Evolutionary conservation across 2,113 vertebrate species (phyloP).

Genomic region (Arvicanthis niloticus): DNA sequence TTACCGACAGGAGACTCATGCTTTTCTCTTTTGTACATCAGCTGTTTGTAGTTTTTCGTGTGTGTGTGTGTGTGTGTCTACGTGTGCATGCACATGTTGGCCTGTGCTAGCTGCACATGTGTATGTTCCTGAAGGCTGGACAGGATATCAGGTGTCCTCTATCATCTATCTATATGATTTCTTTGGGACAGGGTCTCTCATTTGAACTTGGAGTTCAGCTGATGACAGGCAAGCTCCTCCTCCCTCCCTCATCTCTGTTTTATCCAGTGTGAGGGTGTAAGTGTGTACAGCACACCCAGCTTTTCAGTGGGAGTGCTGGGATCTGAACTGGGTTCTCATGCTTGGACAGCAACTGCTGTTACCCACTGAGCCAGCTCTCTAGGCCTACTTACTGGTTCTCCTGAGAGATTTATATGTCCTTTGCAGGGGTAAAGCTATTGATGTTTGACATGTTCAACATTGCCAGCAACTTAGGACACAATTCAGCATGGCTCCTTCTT

Average conservation of each 20-base stretch:
- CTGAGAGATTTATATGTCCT: neutral
- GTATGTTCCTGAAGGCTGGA: neutral
- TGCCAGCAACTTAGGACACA: neutral
- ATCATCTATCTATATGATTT: neutral
- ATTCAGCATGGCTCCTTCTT: neutral
- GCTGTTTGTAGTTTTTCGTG: neutral
- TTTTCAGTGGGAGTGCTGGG: neutral
- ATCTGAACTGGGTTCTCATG: neutral
- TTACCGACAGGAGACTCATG: conserved; percentile 21
- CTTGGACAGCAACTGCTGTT: neutral
- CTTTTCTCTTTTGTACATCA: neutral
- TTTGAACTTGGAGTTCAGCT: neutral
- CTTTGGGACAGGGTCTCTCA: neutral
- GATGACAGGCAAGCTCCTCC: neutral
- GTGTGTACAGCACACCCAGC: neutral
- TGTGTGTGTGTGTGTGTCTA: neutral
- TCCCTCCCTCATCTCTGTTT: neutral
- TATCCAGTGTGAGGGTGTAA: no score
- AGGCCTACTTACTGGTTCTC: neutral
- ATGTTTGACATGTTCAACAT: neutral
- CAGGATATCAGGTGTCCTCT: neutral
- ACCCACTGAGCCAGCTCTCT: neutral
- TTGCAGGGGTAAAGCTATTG: conserved; percentile 33
- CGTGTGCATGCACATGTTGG: no score
- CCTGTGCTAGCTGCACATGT: neutral